Percentiles rank a stretch among this genome's conserved stretches.
These are phyloP conservation scores for Rhingia rostrata DNA, from an alignment of 2,888 invertebrate genomes.

Conservation along the genomic window DNA sequence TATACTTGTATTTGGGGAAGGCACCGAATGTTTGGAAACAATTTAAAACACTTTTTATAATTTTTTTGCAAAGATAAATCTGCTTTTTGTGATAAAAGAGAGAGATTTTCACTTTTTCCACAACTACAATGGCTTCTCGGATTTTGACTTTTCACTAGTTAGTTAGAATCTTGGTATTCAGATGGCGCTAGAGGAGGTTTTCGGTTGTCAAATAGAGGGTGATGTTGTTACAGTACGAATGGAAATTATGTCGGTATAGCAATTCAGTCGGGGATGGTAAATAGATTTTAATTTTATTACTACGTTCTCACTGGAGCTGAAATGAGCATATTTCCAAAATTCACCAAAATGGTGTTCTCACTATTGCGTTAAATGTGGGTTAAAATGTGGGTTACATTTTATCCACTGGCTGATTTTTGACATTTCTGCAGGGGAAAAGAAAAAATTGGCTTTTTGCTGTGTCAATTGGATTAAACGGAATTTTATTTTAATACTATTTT, in stretches of 20 bases:
- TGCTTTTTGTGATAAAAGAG: constrained; percentile 21
- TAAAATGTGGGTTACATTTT: no score
- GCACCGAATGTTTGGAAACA: neutral
- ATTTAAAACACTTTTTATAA: constrained; percentile 27
- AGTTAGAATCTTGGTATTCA: constrained; percentile 3
- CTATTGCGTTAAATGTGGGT: no score
- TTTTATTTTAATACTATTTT: no score
- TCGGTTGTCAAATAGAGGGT: constrained; percentile 9
- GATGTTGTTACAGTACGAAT: constrained; percentile 20
- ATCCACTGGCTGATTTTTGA: no score
- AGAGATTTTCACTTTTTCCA: constrained; percentile 65
- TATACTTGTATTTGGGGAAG: neutral
- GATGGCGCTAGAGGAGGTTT: constrained; percentile 19
- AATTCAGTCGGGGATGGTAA: no score
- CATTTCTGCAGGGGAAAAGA: no score
- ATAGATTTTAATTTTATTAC: no score
- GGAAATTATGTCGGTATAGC: no score
- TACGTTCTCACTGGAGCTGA: neutral
- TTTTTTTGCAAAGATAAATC: constrained; percentile 31
- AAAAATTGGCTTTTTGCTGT: no score
- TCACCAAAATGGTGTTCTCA: no score
- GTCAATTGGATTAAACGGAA: no score
- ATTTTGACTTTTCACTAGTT: constrained; percentile 52
- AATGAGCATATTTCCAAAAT: no score
- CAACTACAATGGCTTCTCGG: constrained; percentile 64